Base-by-base conservation (phyloP, 2,797 vertebrate genomes). In the Enteromius fasciolatus region DNA sequence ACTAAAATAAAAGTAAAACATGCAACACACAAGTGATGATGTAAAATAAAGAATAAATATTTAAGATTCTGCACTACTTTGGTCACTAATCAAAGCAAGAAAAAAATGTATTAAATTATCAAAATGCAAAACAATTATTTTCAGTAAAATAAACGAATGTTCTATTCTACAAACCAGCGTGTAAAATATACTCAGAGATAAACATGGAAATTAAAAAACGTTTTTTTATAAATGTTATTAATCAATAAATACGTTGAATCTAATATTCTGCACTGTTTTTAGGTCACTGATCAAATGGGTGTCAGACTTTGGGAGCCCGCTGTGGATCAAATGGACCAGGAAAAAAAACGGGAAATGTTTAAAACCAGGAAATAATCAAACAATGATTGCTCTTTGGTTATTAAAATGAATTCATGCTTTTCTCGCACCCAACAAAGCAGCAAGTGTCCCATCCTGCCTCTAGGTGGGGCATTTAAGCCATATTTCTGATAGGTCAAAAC, bases 381-480 rank as follows among this genome's bases (percentile, higher is more conserved):
- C 7, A 63, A 28, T 14, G 2, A 44, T 72, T 50, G 1, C 64
- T n/a, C 12, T 46, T 44, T 46, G 20, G 67, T 44, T 46, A 70
- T 25, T 70, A 46, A 70, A 70, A 70, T 9, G 6, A 46, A 46
- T 70, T 9, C n/a, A 44, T 12, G 20, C 41, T 70, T 18, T 4
- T 73, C n/a, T n/a, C 17, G 3, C 59, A 15, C 59, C 20, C 46
- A 39, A 14, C 14, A 10, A 63, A 44, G 44, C 15, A 67, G 75
- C n/a, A 76, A 41, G 46, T 67, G 72, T 78, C 68, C 25, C 67
- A 20, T 76, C 66, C 76, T 68, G 79, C 86, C 82, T 85, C 86
- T 82, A 85, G 86, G 78, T 84, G 87, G 85, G 76, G 85, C 54
- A 74, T 87, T 59, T 69, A 81, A 86, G 75, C 84, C 83, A 83